Conservation (phyloP, 2,113 vertebrate genomes). For the Melierax canorus region DNA sequence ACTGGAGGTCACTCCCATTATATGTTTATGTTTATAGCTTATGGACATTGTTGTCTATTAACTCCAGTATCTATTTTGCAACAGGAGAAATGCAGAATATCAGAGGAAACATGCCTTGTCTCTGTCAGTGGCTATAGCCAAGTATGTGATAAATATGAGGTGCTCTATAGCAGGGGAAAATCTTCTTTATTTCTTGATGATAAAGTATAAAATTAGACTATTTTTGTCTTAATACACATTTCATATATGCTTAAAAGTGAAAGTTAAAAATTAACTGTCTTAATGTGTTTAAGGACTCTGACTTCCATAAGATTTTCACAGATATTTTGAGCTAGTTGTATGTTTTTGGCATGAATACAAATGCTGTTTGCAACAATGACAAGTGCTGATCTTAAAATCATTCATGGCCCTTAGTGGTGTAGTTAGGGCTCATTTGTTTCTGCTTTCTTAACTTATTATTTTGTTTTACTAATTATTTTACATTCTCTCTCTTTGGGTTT, state of each 20-base stretch:
- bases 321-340: neutral
- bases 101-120: neutral
- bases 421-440: neutral
- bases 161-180: neutral
- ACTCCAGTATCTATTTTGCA: neutral
- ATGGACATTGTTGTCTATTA: neutral
- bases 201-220: neutral
- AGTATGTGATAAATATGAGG: neutral
- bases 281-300: neutral
- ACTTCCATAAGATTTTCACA: neutral
- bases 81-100: neutral
- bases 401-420: neutral
- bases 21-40: neutral
- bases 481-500: neutral
- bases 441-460: neutral
- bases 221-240: neutral
- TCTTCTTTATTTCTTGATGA: neutral
- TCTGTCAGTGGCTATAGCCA: neutral
- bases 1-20: accelerated
- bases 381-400: neutral
- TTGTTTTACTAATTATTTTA: neutral
- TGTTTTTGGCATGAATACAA: neutral
- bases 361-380: neutral
- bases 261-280: neutral
- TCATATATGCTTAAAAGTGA: neutral